Percentiles rank a stretch among this genome's conserved stretches.
These are phyloP conservation scores for Sebastes matsubarae DNA, from an alignment of 2,797 vertebrate species.

Conservation along the genomic window DNA sequence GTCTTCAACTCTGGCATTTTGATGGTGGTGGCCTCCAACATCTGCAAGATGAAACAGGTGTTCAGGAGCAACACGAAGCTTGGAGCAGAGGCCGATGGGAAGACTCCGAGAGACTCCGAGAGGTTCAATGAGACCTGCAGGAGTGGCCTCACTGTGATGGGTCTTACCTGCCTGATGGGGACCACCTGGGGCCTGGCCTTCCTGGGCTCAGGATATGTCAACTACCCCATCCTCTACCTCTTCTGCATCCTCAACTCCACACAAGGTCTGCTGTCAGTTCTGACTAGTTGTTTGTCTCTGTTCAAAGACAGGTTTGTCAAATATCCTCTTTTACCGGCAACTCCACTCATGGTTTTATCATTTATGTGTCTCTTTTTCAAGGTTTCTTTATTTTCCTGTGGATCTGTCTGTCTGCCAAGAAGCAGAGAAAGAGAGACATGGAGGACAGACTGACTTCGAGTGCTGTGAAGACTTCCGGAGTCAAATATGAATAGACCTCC, in stretches of 20 bases:
- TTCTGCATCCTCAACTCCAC: conserved; percentile 86
- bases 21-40: conserved; percentile 59
- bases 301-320: background rate
- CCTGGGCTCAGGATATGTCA: conserved; percentile 71
- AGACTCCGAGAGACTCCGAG: background rate
- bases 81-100: background rate
- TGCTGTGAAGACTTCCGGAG: background rate
- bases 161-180: conserved; percentile 85
- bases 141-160: conserved; percentile 69
- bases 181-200: conserved; percentile 85
- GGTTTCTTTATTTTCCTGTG: conserved; percentile 73
- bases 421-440: conserved; percentile 15
- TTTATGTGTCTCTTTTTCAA: conserved; percentile 20
- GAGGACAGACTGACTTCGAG: conserved; percentile 7
- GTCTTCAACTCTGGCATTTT: conserved; percentile 82
- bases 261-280: conserved; percentile 71
- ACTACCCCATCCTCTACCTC: conserved; percentile 81
- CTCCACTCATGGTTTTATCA: background rate
- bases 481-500: background rate
- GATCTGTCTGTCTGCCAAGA: conserved; percentile 55
- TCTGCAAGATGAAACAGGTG: conserved; percentile 55
- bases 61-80: background rate
- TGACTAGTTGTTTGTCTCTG: background rate
- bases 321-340: background rate
- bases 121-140: background rate